A percentile compares a stretch with the other conserved stretches of the same genome.
phyloP scores from a whole-genome alignment of 1,140 invertebrate genomes.

The Leucophenga varia region DNA sequence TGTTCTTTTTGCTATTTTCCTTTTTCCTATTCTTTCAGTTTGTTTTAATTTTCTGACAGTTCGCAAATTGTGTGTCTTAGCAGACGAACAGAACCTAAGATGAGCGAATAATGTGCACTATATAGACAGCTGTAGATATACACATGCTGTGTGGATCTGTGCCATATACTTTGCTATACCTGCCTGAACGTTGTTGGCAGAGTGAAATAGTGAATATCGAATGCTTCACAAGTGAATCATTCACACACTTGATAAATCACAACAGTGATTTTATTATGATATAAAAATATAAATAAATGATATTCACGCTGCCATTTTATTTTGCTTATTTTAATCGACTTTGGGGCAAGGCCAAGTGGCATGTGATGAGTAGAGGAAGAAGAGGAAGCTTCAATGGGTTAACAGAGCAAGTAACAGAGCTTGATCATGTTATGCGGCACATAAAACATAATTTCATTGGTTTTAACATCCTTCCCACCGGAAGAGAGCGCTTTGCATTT shows the following conservation, averaged over 20 bases:
- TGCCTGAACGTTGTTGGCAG: constrained; percentile 12
- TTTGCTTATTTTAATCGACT: too few species aligned
- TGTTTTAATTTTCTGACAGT: constrained; percentile 15
- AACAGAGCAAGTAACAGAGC: too few species aligned
- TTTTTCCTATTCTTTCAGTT: constrained; percentile 20
- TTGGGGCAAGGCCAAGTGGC: constrained; percentile 10
- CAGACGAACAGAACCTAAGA: constrained; percentile 12
- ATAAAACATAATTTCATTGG: too few species aligned
- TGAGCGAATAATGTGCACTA: constrained; percentile 15
- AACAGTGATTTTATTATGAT: constrained; percentile 2
- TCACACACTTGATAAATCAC: constrained; percentile 7
- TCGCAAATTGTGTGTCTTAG: constrained; percentile 10
- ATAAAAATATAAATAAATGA: not conserved
- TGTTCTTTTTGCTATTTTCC: constrained; percentile 4
- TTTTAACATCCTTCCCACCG: too few species aligned
- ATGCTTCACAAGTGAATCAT: constrained; percentile 15
- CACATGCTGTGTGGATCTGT: constrained; percentile 7
- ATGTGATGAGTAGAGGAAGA: too few species aligned
- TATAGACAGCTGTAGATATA: not conserved
- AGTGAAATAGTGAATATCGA: constrained; percentile 1
- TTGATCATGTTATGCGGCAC: too few species aligned
- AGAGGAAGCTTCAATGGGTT: too few species aligned
- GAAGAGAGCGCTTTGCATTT: too few species aligned
- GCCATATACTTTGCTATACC: constrained; percentile 1
- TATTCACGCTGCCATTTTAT: too few species aligned